Percentiles rank a stretch among this genome's conserved stretches.
Conservation (phyloP, 2,888 invertebrate genomes). For the Cerceris ruficornis region DNA sequence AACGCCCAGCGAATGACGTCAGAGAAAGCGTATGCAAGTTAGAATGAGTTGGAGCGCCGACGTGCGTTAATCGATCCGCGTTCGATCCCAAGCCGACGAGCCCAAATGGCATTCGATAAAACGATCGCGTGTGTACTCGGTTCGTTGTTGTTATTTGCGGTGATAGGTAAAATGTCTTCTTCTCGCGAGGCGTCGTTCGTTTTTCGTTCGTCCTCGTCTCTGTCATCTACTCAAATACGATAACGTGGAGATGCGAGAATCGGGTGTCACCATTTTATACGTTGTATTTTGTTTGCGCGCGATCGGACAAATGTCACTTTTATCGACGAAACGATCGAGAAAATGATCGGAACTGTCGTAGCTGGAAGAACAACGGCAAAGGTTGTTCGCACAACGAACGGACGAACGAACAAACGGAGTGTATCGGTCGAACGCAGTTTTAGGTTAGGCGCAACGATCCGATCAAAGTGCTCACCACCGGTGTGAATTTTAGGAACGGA, state of each 20-base stretch:
- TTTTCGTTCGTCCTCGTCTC: neutral
- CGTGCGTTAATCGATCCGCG: neutral
- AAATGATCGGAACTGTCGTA: too few relatives aligned
- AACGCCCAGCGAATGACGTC: conserved; percentile 73
- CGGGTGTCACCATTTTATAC: too few relatives aligned
- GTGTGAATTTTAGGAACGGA: conserved; percentile 66
- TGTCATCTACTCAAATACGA: neutral
- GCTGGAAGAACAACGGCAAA: too few relatives aligned
- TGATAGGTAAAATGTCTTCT: conserved; percentile 58
- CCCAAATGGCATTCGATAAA: conserved; percentile 22
- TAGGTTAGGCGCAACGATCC: conserved; percentile 13
- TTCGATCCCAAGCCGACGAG: neutral
- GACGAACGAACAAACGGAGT: too few relatives aligned
- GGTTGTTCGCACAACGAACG: too few relatives aligned
- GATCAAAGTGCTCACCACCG: neutral
- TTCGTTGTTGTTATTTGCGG: conserved; percentile 28
- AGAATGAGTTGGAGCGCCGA: conserved; percentile 8
- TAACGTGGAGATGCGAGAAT: too few relatives aligned
- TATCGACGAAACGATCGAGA: too few relatives aligned
- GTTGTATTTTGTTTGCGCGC: too few relatives aligned
- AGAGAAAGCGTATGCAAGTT: conserved; percentile 39
- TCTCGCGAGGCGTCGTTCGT: too few relatives aligned
- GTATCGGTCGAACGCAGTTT: conserved; percentile 1
- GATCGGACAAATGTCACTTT: too few relatives aligned
- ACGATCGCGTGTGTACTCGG: conserved; percentile 20